Percentiles rank a stretch among this genome's conserved stretches.
phyloP scores from a whole-genome alignment of 2,797 vertebrate species.

The Heliangelus exortis region DNA sequence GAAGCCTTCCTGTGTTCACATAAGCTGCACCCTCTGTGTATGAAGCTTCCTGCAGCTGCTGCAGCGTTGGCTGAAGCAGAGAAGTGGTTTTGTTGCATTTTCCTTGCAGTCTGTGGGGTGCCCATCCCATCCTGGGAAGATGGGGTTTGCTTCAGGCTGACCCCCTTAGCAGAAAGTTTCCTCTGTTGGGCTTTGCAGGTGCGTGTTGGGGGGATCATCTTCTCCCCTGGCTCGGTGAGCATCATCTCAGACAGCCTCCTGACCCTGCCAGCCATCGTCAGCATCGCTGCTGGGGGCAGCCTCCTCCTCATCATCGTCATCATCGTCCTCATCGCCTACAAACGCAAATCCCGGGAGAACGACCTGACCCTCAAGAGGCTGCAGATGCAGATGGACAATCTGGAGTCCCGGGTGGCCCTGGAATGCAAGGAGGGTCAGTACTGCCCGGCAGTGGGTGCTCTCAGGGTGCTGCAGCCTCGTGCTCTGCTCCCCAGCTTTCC shows the following conservation, averaged over 20 bases:
- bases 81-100: fast-evolving
- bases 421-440: conserved; percentile 96
- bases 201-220: conserved; percentile 92
- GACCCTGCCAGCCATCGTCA: conserved; percentile 94
- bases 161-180: neutral
- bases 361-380: conserved; percentile 97
- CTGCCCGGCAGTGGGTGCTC: fast-evolving
- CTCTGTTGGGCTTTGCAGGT: conserved; percentile 79
- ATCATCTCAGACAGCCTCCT: conserved; percentile 95
- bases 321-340: conserved; percentile 98
- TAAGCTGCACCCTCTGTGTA: neutral
- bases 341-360: conserved; percentile 95
- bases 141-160: neutral
- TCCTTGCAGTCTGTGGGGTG: neutral
- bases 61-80: neutral
- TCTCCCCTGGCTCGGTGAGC: conserved; percentile 92
- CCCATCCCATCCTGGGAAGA: neutral
- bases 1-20: conserved; percentile 17
- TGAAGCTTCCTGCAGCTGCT: neutral
- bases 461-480: fast-evolving
- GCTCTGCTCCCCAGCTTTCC: neutral
- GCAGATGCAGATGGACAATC: conserved; percentile 99
- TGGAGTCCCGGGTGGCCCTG: conserved; percentile 95
- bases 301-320: conserved; percentile 98
- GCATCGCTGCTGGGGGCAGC: conserved; percentile 94